phyloP scores from a whole-genome alignment of 2,113 vertebrate species.

The Pongo pygmaeus region DNA sequence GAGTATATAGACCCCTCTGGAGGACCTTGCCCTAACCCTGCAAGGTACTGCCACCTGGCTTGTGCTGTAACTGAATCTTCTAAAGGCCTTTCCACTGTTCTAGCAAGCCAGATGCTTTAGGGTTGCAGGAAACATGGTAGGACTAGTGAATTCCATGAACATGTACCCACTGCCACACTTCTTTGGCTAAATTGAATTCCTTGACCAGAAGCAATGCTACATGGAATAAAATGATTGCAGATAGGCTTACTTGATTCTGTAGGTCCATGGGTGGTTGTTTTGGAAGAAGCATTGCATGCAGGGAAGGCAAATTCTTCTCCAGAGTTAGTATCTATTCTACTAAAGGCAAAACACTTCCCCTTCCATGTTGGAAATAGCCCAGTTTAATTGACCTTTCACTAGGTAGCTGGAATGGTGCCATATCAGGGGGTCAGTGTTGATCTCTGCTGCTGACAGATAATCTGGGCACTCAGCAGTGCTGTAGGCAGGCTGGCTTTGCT shows the following conservation, averaged over 20 bases:
- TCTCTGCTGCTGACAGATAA: neutral
- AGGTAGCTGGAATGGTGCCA: neutral
- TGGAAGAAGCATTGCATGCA: neutral
- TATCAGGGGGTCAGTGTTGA: neutral
- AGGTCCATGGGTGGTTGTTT: neutral
- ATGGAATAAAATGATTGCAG: neutral
- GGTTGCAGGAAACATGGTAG: neutral
- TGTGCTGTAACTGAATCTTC: neutral
- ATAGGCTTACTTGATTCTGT: neutral
- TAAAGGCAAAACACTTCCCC: neutral
- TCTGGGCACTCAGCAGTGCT: neutral
- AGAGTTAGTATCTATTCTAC: neutral
- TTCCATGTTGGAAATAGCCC: neutral
- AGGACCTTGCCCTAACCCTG: neutral
- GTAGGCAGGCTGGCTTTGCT: neutral
- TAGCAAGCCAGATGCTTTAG: neutral
- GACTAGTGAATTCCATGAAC: neutral
- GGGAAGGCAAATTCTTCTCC: neutral
- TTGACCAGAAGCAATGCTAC: neutral
- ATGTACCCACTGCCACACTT: neutral
- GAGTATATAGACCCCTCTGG: neutral
- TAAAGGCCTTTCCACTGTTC: neutral
- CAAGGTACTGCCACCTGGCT: neutral
- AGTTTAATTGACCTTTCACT: neutral
- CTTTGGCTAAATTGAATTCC: neutral